These are phyloP conservation scores for Corynorhinus townsendii DNA, from an alignment of 2,113 vertebrate genomes.

Conservation along the genomic window DNA sequence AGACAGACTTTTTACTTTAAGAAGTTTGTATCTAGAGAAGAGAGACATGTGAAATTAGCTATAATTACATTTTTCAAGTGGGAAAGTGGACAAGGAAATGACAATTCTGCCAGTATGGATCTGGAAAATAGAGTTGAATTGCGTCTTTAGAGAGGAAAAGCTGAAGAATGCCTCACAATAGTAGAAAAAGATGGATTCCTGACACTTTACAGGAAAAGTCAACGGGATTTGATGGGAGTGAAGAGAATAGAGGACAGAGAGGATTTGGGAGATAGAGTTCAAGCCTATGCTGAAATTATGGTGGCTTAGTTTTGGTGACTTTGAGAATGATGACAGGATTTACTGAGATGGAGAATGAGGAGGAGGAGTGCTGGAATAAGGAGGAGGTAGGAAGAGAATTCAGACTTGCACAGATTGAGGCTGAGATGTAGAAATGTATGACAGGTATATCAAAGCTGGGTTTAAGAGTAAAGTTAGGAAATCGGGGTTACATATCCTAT, in stretches of 20 bases:
- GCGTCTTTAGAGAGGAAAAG: neutral
- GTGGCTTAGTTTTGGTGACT: neutral
- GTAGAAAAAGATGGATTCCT: neutral
- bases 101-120: neutral
- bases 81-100: neutral
- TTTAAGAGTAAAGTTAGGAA: neutral
- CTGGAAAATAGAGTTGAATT: neutral
- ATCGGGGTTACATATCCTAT: neutral
- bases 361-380: neutral
- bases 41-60: neutral
- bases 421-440: neutral
- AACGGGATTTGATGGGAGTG: neutral
- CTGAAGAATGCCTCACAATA: neutral
- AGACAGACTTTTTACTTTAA: neutral
- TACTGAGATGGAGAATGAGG: neutral
- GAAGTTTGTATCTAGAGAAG: neutral
- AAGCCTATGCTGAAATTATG: neutral
- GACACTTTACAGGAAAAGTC: neutral
- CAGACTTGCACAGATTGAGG: neutral
- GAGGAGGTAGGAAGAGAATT: neutral
- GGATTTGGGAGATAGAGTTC: neutral
- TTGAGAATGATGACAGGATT: neutral
- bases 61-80: neutral
- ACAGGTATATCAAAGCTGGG: neutral
- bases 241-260: neutral